These are phyloP conservation scores for Danaus plexippus DNA, from an alignment of 1,140 invertebrate genomes.

Conservation along the genomic window DNA sequence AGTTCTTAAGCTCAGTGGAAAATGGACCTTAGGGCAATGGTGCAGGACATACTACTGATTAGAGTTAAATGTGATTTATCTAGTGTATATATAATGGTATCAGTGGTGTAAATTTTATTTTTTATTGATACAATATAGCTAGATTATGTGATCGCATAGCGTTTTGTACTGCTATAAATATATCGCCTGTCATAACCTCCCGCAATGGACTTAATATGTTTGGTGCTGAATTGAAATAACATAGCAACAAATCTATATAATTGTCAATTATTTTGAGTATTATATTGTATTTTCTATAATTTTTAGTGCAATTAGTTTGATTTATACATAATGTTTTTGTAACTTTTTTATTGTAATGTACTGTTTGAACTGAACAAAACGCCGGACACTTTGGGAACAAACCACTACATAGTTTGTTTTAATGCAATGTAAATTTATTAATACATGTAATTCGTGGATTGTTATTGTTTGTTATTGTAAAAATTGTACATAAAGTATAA, in stretches of 20 bases:
- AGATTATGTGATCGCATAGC: slow-evolving; percentile 63
- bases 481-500: too few relatives aligned
- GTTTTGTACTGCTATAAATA: slow-evolving; percentile 62
- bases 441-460: too few relatives aligned
- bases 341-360: not conserved
- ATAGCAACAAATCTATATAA: too few relatives aligned
- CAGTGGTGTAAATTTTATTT: slow-evolving; percentile 64
- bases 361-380: too few relatives aligned
- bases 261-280: slow-evolving; percentile 5
- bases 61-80: slow-evolving; percentile 62
- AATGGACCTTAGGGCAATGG: slow-evolving; percentile 15
- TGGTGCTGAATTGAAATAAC: too few relatives aligned
- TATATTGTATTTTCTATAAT: slow-evolving; percentile 1
- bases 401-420: too few relatives aligned
- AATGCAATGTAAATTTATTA: too few relatives aligned
- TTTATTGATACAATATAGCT: slow-evolving; percentile 53
- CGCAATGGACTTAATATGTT: too few relatives aligned
- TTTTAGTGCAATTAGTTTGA: slow-evolving; percentile 1
- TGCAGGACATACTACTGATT: slow-evolving; percentile 18
- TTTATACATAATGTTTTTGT: slow-evolving; percentile 2
- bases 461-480: too few relatives aligned
- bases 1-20: slow-evolving; percentile 4
- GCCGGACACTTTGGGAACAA: too few relatives aligned
- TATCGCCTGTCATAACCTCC: slow-evolving; percentile 11
- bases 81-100: slow-evolving; percentile 63